Base-by-base conservation (phyloP, 2,797 vertebrate species). In the Chromis chromis region DNA sequence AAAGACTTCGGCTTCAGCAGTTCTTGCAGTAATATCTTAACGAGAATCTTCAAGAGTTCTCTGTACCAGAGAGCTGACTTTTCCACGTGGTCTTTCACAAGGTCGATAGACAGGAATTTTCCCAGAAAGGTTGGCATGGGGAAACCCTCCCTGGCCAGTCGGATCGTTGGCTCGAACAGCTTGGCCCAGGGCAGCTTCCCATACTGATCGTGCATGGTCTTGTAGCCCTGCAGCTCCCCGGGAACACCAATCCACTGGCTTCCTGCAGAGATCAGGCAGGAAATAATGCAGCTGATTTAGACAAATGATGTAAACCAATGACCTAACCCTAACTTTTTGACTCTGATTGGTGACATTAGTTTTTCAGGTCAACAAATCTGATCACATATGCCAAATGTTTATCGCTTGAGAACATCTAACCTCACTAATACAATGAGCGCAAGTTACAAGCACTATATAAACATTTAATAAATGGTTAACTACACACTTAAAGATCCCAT, bases 171-270 rank as follows among this genome's bases (percentile, higher is more conserved):
- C 70, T 94, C 77, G 33, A 95, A 95, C 53, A 95, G 88, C 66
- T 83, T 85, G 22, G 77, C 74, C 95, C 95, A 95, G 0, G 88
- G 79, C 39, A 99, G 91, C 56, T 90, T 94, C 17, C 98, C 98
- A 0, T 97, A 96, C 2, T 89, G 86, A 28, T 62, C 62, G 82
- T 99, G 97, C 4, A 96, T 90, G 8, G 81, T 62, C 46, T 96
- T 89, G 2, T 97, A 99, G 42, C 96, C 97, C 0, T 93, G 93
- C 53, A 99, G 92, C 91, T 99, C 98, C 17, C 98, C 97, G 0
- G 98, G 98, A 33, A 99, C 94, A 0, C 96, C 98, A 4, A 99
- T 96, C 95, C 95, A 95, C 67, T 93, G 75, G 58, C 65, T 74
- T n/a, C 94, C 94, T 95, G 19, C 10, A 44, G 19, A 8, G 25